phyloP scores from a whole-genome alignment of 2,113 vertebrate genomes.

The Mus pahari region DNA sequence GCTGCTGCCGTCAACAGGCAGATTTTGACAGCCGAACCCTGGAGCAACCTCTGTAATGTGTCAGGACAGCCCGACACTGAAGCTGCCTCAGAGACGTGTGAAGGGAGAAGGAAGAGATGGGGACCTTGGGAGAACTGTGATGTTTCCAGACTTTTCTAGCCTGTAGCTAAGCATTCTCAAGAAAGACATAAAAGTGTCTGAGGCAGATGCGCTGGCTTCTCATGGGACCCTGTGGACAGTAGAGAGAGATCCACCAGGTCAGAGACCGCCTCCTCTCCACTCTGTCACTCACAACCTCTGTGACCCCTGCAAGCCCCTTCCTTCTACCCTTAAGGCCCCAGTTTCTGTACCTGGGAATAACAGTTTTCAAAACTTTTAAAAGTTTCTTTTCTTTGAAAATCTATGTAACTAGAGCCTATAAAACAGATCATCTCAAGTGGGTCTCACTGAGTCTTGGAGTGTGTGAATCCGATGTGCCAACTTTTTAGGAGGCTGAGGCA shows the following conservation, averaged over 20 bases:
- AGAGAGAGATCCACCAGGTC: not conserved
- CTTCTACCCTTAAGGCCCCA: not conserved
- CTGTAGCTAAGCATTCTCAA: not conserved
- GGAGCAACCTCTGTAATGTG: constrained; percentile 34
- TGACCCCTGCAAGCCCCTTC: not conserved
- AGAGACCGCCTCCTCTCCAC: not conserved
- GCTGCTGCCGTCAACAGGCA: not conserved
- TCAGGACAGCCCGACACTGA: not conserved
- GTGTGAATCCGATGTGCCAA: not conserved
- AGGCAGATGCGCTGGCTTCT: not conserved
- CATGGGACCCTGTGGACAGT: accelerated
- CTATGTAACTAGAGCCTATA: not conserved
- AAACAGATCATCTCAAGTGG: too few species aligned
- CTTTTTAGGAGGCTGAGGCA: not conserved
- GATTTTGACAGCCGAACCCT: not conserved
- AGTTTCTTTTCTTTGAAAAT: constrained; percentile 7
- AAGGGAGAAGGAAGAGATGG: not conserved
- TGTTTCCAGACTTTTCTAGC: constrained; percentile 23
- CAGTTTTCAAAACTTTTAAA: not conserved
- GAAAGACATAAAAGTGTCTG: not conserved
- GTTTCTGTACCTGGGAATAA: not conserved
- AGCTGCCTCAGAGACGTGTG: not conserved
- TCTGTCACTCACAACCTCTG: not conserved
- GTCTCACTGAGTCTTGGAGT: not conserved
- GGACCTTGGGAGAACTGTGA: not conserved